Evolutionary conservation across 2,797 vertebrate species (phyloP).

Genomic region (Anas georgica): DNA sequence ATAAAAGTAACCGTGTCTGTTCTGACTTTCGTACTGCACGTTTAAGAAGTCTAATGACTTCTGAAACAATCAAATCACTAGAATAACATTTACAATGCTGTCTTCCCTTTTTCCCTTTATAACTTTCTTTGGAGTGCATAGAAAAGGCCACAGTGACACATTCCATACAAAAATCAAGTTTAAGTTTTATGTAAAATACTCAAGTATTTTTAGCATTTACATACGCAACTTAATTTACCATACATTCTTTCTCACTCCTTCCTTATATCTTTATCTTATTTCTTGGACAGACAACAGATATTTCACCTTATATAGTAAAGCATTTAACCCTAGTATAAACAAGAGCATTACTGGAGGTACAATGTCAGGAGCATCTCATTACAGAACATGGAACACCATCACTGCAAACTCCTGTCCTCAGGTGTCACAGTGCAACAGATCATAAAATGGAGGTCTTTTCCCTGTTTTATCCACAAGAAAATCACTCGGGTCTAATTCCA

Average conservation of each 20-base stretch:
- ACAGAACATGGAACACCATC: not conserved
- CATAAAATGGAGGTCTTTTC: not conserved
- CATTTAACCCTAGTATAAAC: slow-evolving; percentile 4
- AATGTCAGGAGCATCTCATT: not conserved
- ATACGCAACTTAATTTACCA: slow-evolving; percentile 23
- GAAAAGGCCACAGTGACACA: slow-evolving; percentile 22
- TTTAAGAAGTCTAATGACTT: not conserved
- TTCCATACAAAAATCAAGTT: slow-evolving; percentile 48
- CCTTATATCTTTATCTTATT: not conserved
- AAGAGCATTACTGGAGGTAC: not conserved
- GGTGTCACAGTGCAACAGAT: not conserved
- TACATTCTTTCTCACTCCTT: not conserved
- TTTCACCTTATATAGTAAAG: not conserved
- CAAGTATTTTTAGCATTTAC: slow-evolving; percentile 46
- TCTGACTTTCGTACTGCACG: not conserved
- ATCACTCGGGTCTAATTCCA: not conserved
- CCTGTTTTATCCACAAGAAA: not conserved
- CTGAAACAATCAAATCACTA: not conserved
- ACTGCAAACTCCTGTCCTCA: not conserved
- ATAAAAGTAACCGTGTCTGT: not conserved
- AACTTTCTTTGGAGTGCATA: slow-evolving; percentile 42
- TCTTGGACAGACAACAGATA: not conserved
- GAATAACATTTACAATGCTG: not conserved
- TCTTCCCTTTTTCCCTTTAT: slow-evolving; percentile 26
- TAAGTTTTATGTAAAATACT: slow-evolving; percentile 45